These are phyloP conservation scores for Varanus komodoensis DNA, from an alignment of 2,113 vertebrate genomes.

Conservation along the genomic window DNA sequence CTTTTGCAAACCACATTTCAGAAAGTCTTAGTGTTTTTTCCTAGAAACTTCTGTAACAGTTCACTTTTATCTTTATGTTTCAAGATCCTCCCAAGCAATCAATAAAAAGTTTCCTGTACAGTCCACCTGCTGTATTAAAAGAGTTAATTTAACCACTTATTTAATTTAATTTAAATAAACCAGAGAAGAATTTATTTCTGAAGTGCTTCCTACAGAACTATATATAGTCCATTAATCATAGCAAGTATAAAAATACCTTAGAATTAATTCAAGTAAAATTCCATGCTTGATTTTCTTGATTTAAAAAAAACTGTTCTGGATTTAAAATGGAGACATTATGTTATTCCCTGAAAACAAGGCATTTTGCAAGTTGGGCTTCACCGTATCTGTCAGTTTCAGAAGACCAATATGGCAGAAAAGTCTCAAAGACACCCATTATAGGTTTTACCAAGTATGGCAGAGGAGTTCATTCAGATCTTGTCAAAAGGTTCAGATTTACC, in stretches of 20 bases:
- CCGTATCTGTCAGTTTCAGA: not conserved
- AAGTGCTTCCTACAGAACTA: conserved; percentile 38
- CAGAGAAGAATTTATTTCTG: conserved; percentile 9
- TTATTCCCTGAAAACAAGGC: too few relatives aligned
- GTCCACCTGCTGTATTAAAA: conserved; percentile 35
- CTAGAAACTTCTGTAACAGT: conserved; percentile 45
- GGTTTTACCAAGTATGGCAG: not conserved
- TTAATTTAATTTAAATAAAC: too few relatives aligned
- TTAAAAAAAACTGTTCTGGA: not conserved
- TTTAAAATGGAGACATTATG: too few relatives aligned
- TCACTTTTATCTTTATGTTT: conserved; percentile 33
- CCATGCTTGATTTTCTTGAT: not conserved
- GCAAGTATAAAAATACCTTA: not conserved
- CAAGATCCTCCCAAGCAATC: not conserved
- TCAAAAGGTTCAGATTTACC: conserved; percentile 2
- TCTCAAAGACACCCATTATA: not conserved
- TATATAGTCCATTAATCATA: not conserved
- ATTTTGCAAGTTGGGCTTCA: not conserved
- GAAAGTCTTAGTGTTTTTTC: conserved; percentile 10
- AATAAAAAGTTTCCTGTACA: conserved; percentile 17
- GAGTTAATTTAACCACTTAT: conserved; percentile 20
- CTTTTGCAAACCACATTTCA: conserved; percentile 2
- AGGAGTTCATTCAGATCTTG: not conserved
- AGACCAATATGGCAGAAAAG: not conserved
- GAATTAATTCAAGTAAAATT: not conserved